A percentile compares a stretch with the other conserved stretches of the same genome.
Evolutionary conservation across 92 coral and sea anemone genomes (phyloP).

Genomic region (Epizoanthus scotinus): DNA sequence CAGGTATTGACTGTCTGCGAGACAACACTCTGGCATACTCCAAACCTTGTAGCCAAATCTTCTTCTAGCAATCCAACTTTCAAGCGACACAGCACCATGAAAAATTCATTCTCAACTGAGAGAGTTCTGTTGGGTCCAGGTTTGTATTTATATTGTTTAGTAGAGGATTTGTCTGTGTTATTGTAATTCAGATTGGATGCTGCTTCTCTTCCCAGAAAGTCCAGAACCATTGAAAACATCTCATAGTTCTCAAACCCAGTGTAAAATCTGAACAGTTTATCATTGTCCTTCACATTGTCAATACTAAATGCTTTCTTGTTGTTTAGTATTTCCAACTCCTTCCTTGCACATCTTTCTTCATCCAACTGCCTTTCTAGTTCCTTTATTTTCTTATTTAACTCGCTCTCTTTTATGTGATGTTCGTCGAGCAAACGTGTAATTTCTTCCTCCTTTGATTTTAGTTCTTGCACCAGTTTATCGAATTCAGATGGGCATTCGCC

Average conservation of each 20-base stretch:
- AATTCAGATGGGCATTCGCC: no score
- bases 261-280: no score
- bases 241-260: not conserved
- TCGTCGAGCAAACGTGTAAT: no score
- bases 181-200: slow-evolving; percentile 44
- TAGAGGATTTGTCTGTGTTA: slow-evolving; percentile 20
- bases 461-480: no score
- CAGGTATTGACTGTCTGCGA: slow-evolving; percentile 44
- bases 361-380: no score
- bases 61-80: slow-evolving; percentile 60
- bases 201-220: slow-evolving; percentile 65
- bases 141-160: slow-evolving; percentile 18
- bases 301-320: no score
- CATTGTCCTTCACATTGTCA: no score
- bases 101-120: slow-evolving; percentile 47
- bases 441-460: no score
- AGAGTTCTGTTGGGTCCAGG: slow-evolving; percentile 59
- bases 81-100: slow-evolving; percentile 49
- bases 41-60: slow-evolving; percentile 63
- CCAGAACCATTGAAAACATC: slow-evolving; percentile 50
- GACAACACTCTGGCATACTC: slow-evolving; percentile 49
- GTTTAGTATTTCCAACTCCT: no score
- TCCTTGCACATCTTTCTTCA: no score
- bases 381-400: no score
- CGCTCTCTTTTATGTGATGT: no score